These are phyloP conservation scores for Anthrax anthrax DNA, from an alignment of 2,888 invertebrate species.

Conservation along the genomic window DNA sequence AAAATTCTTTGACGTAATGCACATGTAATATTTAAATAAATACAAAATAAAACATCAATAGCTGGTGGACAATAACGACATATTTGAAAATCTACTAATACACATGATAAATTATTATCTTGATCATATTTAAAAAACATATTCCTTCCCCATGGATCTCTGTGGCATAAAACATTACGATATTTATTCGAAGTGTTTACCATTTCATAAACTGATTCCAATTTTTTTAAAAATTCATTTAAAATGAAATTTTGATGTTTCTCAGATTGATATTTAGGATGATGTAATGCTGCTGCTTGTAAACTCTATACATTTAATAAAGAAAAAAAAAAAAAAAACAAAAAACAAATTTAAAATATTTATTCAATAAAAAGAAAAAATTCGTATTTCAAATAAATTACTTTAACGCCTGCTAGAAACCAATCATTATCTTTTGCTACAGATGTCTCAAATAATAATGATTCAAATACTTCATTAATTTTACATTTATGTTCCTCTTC, in stretches of 20 bases:
- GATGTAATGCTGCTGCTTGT: constrained; percentile 16
- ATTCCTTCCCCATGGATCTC: constrained; percentile 32
- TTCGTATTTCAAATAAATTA: constrained; percentile 1
- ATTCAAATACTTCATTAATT: constrained; percentile 4
- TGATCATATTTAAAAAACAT: constrained; percentile 19
- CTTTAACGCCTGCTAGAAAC: constrained; percentile 8
- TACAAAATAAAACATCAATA: constrained; percentile 24
- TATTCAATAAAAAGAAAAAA: background rate
- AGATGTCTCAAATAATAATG: constrained; percentile 8
- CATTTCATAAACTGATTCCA: constrained; percentile 22
- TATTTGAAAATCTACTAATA: constrained; percentile 30
- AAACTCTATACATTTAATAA: constrained; percentile 17
- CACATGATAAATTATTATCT: constrained; percentile 12
- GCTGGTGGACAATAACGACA: constrained; percentile 28
- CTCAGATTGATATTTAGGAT: constrained; percentile 17
- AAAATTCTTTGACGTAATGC: constrained; percentile 14
- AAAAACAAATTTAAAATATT: background rate
- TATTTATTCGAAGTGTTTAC: constrained; percentile 25
- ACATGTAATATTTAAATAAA: constrained; percentile 22
- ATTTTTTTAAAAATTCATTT: constrained; percentile 18
- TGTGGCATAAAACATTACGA: constrained; percentile 36
- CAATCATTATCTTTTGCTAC: constrained; percentile 3
- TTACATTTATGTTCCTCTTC: constrained; percentile 16
- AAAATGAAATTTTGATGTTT: constrained; percentile 18
- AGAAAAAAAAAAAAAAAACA: background rate